Conservation (phyloP, 2,113 vertebrate species). For the Nipponia nippon region DNA sequence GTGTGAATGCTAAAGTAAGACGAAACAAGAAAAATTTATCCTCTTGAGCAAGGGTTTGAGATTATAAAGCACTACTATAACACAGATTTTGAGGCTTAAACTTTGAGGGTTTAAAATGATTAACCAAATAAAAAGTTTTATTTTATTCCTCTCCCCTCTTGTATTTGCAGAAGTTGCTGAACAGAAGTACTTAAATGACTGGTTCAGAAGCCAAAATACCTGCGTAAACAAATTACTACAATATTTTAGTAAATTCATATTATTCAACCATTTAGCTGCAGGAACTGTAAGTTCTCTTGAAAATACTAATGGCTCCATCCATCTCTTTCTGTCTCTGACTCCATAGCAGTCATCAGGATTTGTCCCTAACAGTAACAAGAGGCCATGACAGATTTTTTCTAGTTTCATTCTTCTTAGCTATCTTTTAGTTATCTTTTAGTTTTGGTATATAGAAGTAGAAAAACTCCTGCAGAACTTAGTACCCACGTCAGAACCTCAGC, state of each 20-base stretch:
- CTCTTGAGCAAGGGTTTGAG: neutral
- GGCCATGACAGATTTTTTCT: fast-evolving
- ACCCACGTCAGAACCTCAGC: neutral
- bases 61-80: neutral
- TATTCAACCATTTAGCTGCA: neutral
- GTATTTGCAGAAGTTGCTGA: neutral
- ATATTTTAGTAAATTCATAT: neutral
- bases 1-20: neutral
- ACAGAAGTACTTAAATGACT: neutral
- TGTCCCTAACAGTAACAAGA: neutral
- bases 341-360: neutral
- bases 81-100: neutral
- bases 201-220: neutral
- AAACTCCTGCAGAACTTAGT: neutral
- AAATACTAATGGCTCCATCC: neutral
- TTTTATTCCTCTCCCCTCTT: neutral
- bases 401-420: neutral
- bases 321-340: neutral
- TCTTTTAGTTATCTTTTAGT: neutral
- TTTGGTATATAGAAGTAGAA: neutral
- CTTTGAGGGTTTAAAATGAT: neutral
- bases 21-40: neutral
- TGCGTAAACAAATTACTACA: neutral
- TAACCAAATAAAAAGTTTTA: neutral
- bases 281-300: neutral